These are phyloP conservation scores for Sceloporus tristichus DNA, from an alignment of 2,113 vertebrate genomes.

Conservation along the genomic window DNA sequence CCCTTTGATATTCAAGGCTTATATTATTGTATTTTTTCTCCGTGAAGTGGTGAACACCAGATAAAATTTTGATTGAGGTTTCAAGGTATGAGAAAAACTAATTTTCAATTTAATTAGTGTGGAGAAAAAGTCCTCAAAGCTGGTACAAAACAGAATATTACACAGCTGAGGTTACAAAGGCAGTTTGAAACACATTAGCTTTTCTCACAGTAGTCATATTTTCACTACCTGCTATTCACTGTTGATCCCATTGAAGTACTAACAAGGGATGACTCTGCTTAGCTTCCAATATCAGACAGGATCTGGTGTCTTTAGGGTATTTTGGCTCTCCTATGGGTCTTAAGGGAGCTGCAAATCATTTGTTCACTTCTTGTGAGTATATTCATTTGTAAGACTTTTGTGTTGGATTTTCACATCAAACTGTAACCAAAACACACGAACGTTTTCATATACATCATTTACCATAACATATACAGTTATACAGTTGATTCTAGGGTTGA, in stretches of 20 bases:
- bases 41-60: conserved; percentile 3
- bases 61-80: conserved; percentile 15
- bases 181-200: not conserved
- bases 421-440: not conserved
- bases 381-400: not conserved
- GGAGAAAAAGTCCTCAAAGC: not conserved
- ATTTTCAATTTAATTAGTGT: conserved; percentile 4
- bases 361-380: not conserved
- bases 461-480: not conserved
- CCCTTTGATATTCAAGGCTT: not conserved
- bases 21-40: not conserved
- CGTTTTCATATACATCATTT: not conserved
- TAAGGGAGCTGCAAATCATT: not conserved
- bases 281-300: too few relatives aligned
- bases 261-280: too few relatives aligned
- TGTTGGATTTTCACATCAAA: not conserved
- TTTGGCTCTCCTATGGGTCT: not conserved
- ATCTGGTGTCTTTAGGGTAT: too few relatives aligned
- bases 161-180: not conserved
- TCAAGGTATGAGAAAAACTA: conserved; percentile 7
- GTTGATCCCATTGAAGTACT: too few relatives aligned
- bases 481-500: too few relatives aligned
- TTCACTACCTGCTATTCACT: too few relatives aligned
- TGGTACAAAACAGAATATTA: conserved; percentile 8
- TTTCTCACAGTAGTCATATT: not conserved